Conservation (phyloP, 1,140 invertebrate species). For the Bombus sibiricus region DNA sequence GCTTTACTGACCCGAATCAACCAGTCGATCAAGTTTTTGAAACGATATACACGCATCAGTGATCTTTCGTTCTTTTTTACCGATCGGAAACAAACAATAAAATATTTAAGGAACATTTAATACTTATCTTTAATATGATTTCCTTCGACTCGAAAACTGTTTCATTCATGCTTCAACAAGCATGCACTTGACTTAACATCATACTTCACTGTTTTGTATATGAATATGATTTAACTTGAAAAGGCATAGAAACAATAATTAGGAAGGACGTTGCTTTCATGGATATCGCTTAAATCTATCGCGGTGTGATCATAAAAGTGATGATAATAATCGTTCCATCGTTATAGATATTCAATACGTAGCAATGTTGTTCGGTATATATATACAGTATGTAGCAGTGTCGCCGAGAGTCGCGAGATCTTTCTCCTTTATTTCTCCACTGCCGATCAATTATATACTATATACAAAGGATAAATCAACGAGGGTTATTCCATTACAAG, state of each 20-base stretch:
- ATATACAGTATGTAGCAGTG: constrained; percentile 77
- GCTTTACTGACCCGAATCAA: constrained; percentile 50
- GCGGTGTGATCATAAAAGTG: constrained; percentile 70
- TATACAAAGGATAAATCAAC: constrained; percentile 50
- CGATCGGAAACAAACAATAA: constrained; percentile 56
- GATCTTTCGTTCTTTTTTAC: constrained; percentile 3
- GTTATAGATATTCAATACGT: constrained; percentile 65
- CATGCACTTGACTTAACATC: constrained; percentile 44
- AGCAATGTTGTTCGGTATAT: constrained; percentile 77
- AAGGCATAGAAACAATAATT: constrained; percentile 68
- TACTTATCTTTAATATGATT: constrained; percentile 57
- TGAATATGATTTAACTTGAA: constrained; percentile 58
- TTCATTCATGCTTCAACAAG: constrained; percentile 31
- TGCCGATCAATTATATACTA: constrained; percentile 22
- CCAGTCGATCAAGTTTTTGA: constrained; percentile 47
- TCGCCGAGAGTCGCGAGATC: constrained; percentile 69
- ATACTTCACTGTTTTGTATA: constrained; percentile 57
- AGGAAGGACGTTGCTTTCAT: constrained; percentile 65
- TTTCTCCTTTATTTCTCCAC: background rate
- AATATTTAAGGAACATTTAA: constrained; percentile 65
- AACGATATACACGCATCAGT: constrained; percentile 36
- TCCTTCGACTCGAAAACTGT: constrained; percentile 49
- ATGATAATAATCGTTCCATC: constrained; percentile 73
- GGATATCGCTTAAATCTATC: constrained; percentile 59
- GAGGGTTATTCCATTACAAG: constrained; percentile 35